These are phyloP conservation scores for Morpho achilles DNA, from an alignment of 2,888 invertebrate species.

Conservation along the genomic window DNA sequence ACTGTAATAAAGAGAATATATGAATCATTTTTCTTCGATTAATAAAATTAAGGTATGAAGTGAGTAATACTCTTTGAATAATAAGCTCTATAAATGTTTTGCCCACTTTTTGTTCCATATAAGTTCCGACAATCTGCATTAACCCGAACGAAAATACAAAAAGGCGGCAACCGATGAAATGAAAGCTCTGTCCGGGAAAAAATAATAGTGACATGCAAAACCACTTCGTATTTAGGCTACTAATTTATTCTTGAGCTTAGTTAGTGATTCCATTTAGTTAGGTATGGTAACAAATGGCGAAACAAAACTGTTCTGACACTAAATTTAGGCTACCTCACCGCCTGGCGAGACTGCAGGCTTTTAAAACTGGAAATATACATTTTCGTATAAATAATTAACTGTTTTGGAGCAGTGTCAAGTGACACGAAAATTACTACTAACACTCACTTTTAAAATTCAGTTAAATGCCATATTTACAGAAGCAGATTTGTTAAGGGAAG, in stretches of 20 bases:
- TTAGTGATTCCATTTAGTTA: conserved; percentile 9
- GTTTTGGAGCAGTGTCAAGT: not conserved
- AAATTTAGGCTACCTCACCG: conserved; percentile 5
- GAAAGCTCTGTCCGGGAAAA: not conserved
- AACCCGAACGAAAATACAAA: conserved; percentile 3
- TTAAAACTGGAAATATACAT: conserved; percentile 6
- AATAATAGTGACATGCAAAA: conserved; percentile 19
- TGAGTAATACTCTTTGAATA: conserved; percentile 39
- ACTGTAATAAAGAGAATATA: conserved; percentile 34
- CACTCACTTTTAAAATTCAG: not conserved
- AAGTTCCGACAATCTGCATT: not conserved
- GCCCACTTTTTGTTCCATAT: conserved; percentile 3
- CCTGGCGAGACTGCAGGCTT: conserved; percentile 1
- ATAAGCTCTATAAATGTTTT: conserved; percentile 23
- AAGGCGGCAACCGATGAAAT: conserved; percentile 8
- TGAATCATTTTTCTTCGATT: conserved; percentile 28
- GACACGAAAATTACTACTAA: not conserved
- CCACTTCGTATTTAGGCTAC: conserved; percentile 12
- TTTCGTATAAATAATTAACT: not conserved
- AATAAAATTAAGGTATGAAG: conserved; percentile 32
- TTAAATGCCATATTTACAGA: too few species aligned
- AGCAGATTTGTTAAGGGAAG: too few species aligned
- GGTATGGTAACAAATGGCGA: conserved; percentile 7
- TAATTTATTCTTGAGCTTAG: conserved; percentile 10
- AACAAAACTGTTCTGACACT: conserved; percentile 4